Percentiles rank a stretch among this genome's conserved stretches.
Evolutionary conservation across 2,888 invertebrate species (phyloP).

Genomic region (Eupithecia centaureata): DNA sequence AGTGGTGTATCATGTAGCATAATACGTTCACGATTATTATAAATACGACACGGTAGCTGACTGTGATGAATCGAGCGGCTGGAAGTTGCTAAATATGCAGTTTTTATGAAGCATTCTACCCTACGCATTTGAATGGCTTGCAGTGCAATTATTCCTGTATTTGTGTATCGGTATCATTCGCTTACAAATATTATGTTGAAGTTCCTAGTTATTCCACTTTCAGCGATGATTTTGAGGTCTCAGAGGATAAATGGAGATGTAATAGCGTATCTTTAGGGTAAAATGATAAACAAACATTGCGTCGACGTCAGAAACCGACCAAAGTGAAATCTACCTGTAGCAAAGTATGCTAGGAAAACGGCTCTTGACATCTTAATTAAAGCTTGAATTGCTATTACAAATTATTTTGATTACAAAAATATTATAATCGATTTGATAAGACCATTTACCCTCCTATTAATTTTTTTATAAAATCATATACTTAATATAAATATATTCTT

Average conservation of each 20-base stretch:
- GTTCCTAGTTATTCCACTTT: background rate
- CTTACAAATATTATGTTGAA: background rate
- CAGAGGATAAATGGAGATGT: background rate
- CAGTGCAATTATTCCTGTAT: background rate
- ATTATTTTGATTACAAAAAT: background rate
- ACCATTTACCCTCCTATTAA: background rate
- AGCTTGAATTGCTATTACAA: background rate
- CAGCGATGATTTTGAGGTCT: background rate
- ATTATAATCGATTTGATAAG: background rate
- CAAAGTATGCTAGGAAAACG: background rate
- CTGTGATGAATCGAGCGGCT: slow-evolving; percentile 17
- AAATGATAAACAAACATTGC: background rate
- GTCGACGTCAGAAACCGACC: background rate
- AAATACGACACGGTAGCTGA: slow-evolving; percentile 24
- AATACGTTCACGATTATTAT: slow-evolving; percentile 46
- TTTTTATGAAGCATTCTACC: background rate
- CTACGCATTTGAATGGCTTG: background rate
- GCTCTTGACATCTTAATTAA: background rate
- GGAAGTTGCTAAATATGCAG: slow-evolving; percentile 12
- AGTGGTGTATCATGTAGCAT: slow-evolving; percentile 66
- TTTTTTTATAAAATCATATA: background rate
- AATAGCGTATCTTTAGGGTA: background rate
- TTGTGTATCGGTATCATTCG: background rate
- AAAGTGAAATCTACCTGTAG: background rate
- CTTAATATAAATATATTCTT: too few species aligned